phyloP scores from a whole-genome alignment of 1,140 invertebrate species.

The Aricia agestis region DNA sequence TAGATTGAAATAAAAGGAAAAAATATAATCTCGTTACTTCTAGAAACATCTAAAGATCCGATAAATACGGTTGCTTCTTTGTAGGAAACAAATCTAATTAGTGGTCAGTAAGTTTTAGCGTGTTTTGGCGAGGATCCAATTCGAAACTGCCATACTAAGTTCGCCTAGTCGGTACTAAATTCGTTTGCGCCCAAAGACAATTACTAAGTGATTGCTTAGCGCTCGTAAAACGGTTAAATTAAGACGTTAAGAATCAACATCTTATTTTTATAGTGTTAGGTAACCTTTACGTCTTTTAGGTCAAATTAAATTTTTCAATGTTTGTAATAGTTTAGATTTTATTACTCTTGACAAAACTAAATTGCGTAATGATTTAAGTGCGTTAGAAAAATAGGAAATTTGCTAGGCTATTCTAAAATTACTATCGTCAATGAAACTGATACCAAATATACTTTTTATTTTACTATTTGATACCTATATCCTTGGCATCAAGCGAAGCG shows the following conservation, averaged over 20 bases:
- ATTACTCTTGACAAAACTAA: no score
- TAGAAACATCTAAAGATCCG: no score
- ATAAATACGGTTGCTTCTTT: no score
- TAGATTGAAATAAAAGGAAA: no score
- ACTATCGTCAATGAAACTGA: neutral
- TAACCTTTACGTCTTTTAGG: neutral
- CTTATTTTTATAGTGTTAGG: neutral
- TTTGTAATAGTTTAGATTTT: neutral
- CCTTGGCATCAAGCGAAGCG: slow-evolving; percentile 51
- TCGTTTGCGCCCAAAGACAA: slow-evolving; percentile 44
- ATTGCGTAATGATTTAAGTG: no score
- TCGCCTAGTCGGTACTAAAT: slow-evolving; percentile 44
- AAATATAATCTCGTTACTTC: no score
- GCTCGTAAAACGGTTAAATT: slow-evolving; percentile 34
- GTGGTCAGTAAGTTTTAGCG: slow-evolving; percentile 51
- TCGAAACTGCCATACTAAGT: slow-evolving; percentile 46
- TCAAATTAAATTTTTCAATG: neutral
- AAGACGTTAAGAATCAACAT: slow-evolving; percentile 22
- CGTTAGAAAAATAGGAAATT: no score
- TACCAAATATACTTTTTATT: neutral
- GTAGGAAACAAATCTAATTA: slow-evolving; percentile 62
- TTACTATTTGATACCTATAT: neutral
- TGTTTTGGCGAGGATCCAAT: slow-evolving; percentile 59
- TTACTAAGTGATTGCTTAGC: slow-evolving; percentile 40
- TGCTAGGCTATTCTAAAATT: neutral